phyloP scores from a whole-genome alignment of 2,797 vertebrate genomes.

The Emys orbicularis region DNA sequence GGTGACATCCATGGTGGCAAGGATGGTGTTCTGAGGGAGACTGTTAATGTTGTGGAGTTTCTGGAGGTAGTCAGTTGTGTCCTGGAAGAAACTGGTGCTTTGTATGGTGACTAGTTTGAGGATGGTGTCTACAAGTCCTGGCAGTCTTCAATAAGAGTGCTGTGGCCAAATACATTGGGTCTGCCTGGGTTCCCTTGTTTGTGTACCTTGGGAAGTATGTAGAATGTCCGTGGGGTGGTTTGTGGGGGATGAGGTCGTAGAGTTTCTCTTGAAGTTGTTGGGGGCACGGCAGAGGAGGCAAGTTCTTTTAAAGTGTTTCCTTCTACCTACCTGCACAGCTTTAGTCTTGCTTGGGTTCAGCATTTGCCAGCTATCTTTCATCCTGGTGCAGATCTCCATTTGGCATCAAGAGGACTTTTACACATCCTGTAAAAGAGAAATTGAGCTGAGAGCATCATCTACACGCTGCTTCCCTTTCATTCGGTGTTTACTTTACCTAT shows the following conservation, averaged over 20 bases:
- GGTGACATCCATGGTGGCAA: neutral
- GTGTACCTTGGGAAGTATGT: neutral
- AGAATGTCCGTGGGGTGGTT: neutral
- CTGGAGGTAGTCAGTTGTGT: neutral
- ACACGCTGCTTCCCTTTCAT: conserved; percentile 26
- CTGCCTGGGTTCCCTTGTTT: neutral
- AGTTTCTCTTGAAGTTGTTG: neutral
- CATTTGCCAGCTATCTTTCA: conserved; percentile 33
- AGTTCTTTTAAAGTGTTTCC: neutral
- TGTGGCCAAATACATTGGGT: neutral
- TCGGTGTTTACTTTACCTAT: neutral
- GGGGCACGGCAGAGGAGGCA: neutral
- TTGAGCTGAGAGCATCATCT: neutral
- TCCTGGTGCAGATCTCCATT: conserved; percentile 24
- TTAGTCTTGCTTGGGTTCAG: neutral
- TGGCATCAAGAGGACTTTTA: neutral
- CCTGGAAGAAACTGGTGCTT: neutral
- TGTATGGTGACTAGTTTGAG: neutral
- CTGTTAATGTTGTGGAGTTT: neutral
- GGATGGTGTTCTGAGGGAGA: neutral
- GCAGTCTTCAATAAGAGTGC: neutral
- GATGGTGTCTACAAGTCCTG: neutral
- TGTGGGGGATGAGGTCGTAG: neutral
- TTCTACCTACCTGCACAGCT: neutral
- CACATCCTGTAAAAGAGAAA: conserved; percentile 11